A percentile compares a stretch with the other conserved stretches of the same genome.
These are phyloP conservation scores for Acanthisitta chloris DNA, from an alignment of 2,113 vertebrate genomes.

Conservation along the genomic window DNA sequence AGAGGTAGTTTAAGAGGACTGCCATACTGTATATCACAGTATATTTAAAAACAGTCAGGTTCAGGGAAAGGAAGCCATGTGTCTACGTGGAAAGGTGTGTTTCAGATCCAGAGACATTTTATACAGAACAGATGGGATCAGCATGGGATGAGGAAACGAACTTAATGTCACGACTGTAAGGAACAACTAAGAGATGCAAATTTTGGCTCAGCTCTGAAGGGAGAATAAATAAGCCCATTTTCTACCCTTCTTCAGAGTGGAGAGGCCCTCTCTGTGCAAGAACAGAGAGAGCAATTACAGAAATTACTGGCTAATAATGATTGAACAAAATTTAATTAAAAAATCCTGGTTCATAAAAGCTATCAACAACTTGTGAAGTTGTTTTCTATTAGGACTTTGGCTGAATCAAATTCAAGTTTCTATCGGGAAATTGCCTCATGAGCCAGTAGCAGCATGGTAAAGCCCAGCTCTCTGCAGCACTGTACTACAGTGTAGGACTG, in stretches of 20 bases:
- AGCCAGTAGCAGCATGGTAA: accelerated
- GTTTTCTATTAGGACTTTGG: not conserved
- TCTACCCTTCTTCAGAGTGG: not conserved
- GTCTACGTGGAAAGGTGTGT: accelerated
- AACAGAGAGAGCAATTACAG: not conserved
- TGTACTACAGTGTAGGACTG: not conserved
- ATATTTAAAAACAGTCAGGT: no score
- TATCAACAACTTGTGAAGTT: accelerated
- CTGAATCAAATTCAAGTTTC: not conserved
- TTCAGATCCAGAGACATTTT: not conserved
- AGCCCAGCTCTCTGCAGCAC: not conserved
- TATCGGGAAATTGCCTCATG: accelerated
- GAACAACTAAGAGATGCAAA: not conserved
- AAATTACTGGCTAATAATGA: not conserved
- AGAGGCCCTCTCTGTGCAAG: not conserved
- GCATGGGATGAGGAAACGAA: not conserved
- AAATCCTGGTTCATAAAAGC: not conserved
- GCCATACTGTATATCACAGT: no score
- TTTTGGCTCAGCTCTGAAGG: not conserved
- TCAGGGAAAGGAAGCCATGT: not conserved
- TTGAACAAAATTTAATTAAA: not conserved
- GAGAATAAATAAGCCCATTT: not conserved
- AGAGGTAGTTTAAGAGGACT: no score
- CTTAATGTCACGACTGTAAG: not conserved
- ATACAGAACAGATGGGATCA: not conserved